Conservation (phyloP, 2,797 vertebrate species). For the Falco berigora region DNA sequence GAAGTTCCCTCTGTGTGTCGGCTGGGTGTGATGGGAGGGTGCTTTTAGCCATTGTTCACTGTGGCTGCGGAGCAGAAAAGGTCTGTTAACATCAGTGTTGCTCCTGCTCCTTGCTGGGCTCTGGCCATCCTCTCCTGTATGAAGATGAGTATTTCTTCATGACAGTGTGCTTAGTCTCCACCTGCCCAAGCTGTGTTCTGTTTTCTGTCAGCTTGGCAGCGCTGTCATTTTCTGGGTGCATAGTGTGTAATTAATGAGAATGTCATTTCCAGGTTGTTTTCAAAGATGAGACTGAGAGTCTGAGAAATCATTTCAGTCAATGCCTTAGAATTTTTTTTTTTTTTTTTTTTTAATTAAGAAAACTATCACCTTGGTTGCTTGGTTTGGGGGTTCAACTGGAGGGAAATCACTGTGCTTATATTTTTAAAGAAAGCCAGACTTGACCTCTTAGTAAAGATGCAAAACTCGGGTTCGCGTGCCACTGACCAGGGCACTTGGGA, state of each 20-base stretch:
- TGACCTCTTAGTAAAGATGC: not conserved
- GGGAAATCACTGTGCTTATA: not conserved
- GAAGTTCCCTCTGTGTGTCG: not conserved
- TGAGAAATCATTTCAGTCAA: not conserved
- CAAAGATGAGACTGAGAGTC: not conserved
- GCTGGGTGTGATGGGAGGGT: not conserved
- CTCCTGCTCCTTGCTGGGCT: not conserved
- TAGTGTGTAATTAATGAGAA: slow-evolving; percentile 42
- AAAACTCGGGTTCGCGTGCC: not conserved
- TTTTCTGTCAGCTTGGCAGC: not conserved
- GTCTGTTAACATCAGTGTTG: not conserved
- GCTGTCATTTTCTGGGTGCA: not conserved
- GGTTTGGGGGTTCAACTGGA: not conserved
- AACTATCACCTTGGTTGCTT: not conserved
- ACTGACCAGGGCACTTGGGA: not conserved
- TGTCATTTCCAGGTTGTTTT: not conserved
- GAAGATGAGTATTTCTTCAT: not conserved
- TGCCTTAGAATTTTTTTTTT: not conserved
- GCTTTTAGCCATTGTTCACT: not conserved
- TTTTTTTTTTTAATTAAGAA: not conserved
- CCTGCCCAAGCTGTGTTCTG: not conserved
- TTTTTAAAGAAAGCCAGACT: not conserved
- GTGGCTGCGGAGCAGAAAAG: not conserved
- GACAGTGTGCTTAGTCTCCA: not conserved
- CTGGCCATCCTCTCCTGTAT: not conserved